Conservation (phyloP, 2,113 vertebrate species). For the Melospiza melodia region DNA sequence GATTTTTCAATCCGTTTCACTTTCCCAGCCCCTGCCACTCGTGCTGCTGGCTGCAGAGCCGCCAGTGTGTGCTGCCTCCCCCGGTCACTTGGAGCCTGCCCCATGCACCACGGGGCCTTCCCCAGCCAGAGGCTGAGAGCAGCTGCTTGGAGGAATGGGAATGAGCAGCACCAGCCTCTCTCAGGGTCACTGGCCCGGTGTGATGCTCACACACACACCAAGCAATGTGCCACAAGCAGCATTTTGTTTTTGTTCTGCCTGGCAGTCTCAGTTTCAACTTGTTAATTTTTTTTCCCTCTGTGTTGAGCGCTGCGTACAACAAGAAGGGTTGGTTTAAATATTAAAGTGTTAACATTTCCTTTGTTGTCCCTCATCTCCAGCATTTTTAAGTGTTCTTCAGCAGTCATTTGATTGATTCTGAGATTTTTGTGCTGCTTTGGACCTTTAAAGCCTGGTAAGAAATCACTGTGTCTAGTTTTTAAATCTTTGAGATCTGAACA, state of each 20-base stretch:
- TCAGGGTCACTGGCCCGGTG: background rate
- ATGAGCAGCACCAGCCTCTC: background rate
- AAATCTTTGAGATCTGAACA: background rate
- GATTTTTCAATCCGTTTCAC: background rate
- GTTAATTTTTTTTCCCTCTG: background rate
- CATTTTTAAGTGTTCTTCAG: background rate
- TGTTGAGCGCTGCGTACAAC: rapidly evolving
- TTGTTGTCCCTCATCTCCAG: background rate
- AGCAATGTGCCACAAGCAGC: background rate
- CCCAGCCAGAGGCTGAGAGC: background rate
- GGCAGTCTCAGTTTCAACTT: background rate
- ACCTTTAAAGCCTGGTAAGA: background rate
- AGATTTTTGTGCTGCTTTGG: background rate
- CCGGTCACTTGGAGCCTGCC: background rate
- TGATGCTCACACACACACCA: background rate
- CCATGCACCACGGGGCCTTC: background rate
- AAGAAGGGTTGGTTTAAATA: background rate
- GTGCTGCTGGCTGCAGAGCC: background rate
- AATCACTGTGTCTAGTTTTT: background rate
- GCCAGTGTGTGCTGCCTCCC: background rate
- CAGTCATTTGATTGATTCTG: background rate
- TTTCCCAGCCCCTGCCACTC: background rate
- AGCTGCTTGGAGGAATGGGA: background rate
- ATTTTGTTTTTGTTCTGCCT: background rate
- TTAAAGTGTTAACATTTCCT: background rate